Evolutionary conservation across 1,140 invertebrate genomes (phyloP).

Genomic region (Zaprionus taronus): DNA sequence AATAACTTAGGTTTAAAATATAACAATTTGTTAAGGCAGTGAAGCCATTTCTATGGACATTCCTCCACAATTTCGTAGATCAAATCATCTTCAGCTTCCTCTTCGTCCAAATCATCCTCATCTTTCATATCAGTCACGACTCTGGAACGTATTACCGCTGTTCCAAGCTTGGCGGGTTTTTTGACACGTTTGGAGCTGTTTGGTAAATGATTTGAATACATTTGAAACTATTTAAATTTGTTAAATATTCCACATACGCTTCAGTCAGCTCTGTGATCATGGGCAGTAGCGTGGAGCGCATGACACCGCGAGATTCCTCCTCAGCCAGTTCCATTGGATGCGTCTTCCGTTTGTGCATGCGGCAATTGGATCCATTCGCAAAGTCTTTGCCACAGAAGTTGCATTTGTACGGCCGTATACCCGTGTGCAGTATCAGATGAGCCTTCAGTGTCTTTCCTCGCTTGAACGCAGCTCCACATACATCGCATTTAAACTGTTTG

Average conservation of each 20-base stretch:
- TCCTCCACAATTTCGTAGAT: slow-evolving; percentile 62
- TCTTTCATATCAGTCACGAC: slow-evolving; percentile 16
- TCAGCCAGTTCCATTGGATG: slow-evolving; percentile 85
- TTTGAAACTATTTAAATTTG: background rate
- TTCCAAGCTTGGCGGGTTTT: slow-evolving; percentile 51
- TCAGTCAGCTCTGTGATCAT: slow-evolving; percentile 74
- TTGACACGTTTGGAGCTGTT: slow-evolving; percentile 64
- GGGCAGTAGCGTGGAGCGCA: slow-evolving; percentile 62
- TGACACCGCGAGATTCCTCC: slow-evolving; percentile 73
- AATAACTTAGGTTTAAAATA: slow-evolving; percentile 36
- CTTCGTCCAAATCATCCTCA: slow-evolving; percentile 19
- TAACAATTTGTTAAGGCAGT: slow-evolving; percentile 6
- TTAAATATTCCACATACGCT: slow-evolving; percentile 50
- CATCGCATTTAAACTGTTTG: slow-evolving; percentile 84
- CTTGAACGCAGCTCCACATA: slow-evolving; percentile 79
- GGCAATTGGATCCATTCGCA: slow-evolving; percentile 85
- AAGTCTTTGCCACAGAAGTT: slow-evolving; percentile 85
- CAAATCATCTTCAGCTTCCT: slow-evolving; percentile 34
- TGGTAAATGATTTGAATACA: background rate
- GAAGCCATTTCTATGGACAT: slow-evolving; percentile 21
- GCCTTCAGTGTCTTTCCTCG: slow-evolving; percentile 84
- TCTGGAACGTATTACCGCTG: slow-evolving; percentile 7
- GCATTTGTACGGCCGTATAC: slow-evolving; percentile 85
- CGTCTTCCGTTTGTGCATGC: slow-evolving; percentile 85
- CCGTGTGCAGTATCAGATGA: slow-evolving; percentile 85